A percentile compares a stretch with the other conserved stretches of the same genome.
Conservation (phyloP, 2,888 invertebrate genomes). For the Synanthedon formicaeformis region DNA sequence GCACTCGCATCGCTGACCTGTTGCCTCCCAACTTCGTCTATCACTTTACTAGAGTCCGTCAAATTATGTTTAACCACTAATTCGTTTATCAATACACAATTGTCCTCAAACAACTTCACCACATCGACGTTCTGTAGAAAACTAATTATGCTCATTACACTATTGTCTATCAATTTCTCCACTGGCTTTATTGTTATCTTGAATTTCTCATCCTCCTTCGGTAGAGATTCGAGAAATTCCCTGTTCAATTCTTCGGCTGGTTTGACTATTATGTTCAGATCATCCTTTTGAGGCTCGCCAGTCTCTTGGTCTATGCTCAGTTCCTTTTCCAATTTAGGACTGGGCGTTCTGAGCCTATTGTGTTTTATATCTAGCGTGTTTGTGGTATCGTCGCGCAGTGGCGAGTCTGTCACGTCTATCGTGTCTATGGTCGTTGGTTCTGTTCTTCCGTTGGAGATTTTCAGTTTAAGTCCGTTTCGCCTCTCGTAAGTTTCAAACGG, state of each 20-base stretch:
- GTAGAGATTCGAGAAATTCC: conserved; percentile 53
- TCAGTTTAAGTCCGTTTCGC: conserved; percentile 39
- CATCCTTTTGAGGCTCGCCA: conserved; percentile 25
- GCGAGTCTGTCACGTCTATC: conserved; percentile 54
- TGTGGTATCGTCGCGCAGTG: conserved; percentile 35
- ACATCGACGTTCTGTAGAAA: conserved; percentile 8
- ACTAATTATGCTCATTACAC: background rate
- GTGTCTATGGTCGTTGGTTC: conserved; percentile 36
- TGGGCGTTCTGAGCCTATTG: conserved; percentile 28
- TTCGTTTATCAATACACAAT: conserved; percentile 7
- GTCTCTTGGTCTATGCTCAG: conserved; percentile 22
- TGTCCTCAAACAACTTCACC: conserved; percentile 12
- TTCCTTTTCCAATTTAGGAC: conserved; percentile 9
- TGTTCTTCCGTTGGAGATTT: conserved; percentile 38
- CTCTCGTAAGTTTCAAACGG: conserved; percentile 74
- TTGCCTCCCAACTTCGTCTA: conserved; percentile 10
- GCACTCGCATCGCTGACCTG: conserved; percentile 11
- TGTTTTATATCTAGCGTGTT: conserved; percentile 10
- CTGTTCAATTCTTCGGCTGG: conserved; percentile 53
- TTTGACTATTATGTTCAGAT: conserved; percentile 30
- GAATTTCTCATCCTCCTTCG: conserved; percentile 20
- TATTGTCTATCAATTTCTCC: conserved; percentile 32
- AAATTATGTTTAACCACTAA: conserved; percentile 9
- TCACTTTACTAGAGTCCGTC: conserved; percentile 8
- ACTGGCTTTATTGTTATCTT: conserved; percentile 44